Percentiles rank a stretch among this genome's conserved stretches.
Evolutionary conservation across 1,140 invertebrate genomes (phyloP).

Genomic region (Sogatella furcifera): DNA sequence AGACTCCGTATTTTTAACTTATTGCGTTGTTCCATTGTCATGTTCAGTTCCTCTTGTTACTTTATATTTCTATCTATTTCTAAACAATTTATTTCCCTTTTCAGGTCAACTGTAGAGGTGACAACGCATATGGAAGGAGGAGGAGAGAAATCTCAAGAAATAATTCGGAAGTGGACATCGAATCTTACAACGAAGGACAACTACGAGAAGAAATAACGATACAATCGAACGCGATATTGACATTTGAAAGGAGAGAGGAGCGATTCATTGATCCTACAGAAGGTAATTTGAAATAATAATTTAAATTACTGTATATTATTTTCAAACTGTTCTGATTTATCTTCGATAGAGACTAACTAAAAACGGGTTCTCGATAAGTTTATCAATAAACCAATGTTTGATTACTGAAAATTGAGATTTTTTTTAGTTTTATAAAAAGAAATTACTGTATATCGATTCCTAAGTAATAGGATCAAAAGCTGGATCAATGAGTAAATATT

Average conservation of each 20-base stretch:
- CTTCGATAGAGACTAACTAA: too few relatives aligned
- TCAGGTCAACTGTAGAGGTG: conserved; percentile 81
- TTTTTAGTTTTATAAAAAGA: too few relatives aligned
- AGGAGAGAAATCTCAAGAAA: conserved; percentile 52
- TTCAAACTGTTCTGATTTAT: neutral
- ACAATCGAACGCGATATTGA: conserved; percentile 81
- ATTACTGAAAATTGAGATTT: too few relatives aligned
- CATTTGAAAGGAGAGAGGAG: conserved; percentile 72
- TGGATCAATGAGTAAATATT: too few relatives aligned
- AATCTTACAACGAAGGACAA: conserved; percentile 60
- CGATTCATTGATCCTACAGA: conserved; percentile 52
- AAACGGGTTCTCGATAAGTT: neutral
- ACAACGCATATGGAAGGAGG: conserved; percentile 75
- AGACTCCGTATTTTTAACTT: too few relatives aligned
- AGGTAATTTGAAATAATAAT: conserved; percentile 38
- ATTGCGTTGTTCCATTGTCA: too few relatives aligned
- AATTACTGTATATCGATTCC: too few relatives aligned
- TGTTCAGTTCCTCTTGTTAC: neutral
- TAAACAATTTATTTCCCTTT: conserved; percentile 9
- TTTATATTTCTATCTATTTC: neutral
- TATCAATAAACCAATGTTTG: too few relatives aligned
- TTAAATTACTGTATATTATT: neutral
- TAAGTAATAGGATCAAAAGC: too few relatives aligned
- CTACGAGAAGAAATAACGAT: conserved; percentile 87
- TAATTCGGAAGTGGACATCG: conserved; percentile 43